phyloP scores from a whole-genome alignment of 53 echinoderm and acorn worm species.

The Crossaster papposus region DNA sequence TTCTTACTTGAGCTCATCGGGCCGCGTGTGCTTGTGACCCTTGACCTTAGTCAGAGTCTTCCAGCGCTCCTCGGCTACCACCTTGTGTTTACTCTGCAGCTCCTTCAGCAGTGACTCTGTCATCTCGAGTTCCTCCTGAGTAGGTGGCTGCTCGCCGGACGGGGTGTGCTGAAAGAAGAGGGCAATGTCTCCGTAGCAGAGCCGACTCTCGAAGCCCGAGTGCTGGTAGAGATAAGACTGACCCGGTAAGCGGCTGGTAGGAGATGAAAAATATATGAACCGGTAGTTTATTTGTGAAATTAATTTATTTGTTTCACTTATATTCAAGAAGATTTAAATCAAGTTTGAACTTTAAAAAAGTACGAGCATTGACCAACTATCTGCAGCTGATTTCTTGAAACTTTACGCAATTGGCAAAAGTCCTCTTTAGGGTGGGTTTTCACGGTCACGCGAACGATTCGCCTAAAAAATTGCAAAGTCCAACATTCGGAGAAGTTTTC shows the following conservation, averaged over 20 bases:
- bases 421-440: too few relatives aligned
- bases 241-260: conserved; percentile 71
- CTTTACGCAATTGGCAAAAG: too few relatives aligned
- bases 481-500: too few relatives aligned
- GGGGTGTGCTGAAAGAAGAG: conserved; percentile 95
- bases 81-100: conserved; percentile 50
- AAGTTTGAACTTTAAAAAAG: too few relatives aligned
- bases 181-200: conserved; percentile 91
- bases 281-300: not conserved
- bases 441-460: too few relatives aligned
- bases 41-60: conserved; percentile 50
- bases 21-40: conserved; percentile 66
- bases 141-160: conserved; percentile 67
- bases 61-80: conserved; percentile 60
- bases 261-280: not conserved
- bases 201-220: conserved; percentile 89
- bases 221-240: conserved; percentile 89
- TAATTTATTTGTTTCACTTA: not conserved
- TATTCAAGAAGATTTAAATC: too few relatives aligned
- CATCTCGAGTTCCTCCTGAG: conserved; percentile 63
- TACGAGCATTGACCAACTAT: not conserved
- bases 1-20: conserved; percentile 78
- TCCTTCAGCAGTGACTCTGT: conserved; percentile 67
- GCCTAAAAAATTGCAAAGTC: too few relatives aligned
- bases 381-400: too few relatives aligned